phyloP scores from a whole-genome alignment of 2,113 vertebrate genomes.

The Puffinus mauretanicus region DNA sequence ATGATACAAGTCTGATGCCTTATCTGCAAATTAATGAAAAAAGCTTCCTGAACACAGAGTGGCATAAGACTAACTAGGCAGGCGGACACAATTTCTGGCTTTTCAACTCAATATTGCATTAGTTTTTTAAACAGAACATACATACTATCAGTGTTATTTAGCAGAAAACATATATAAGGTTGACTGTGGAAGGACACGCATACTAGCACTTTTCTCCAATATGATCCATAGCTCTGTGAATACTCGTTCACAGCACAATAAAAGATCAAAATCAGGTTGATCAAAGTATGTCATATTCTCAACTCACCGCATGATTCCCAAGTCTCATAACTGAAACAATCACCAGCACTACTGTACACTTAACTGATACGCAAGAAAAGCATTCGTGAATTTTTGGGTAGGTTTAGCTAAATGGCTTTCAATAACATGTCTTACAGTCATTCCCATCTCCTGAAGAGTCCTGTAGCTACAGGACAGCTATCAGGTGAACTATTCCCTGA shows the following conservation, averaged over 20 bases:
- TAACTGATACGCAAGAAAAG: background rate
- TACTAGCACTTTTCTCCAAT: background rate
- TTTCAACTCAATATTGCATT: background rate
- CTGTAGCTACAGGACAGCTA: background rate
- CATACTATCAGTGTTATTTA: background rate
- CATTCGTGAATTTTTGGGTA: fast-evolving
- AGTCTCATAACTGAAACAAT: fast-evolving
- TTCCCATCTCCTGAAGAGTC: background rate
- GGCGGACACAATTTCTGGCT: background rate
- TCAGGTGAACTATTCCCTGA: background rate
- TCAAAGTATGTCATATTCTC: background rate
- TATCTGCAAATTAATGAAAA: background rate
- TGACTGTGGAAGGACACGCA: background rate
- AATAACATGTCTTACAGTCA: background rate
- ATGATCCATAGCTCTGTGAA: background rate
- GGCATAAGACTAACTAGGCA: background rate
- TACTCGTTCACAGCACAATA: background rate
- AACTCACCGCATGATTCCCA: background rate
- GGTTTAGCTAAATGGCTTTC: background rate
- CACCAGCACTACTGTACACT: background rate
- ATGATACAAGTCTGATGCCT: background rate
- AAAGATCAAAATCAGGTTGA: background rate
- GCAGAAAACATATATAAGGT: background rate
- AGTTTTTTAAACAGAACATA: background rate
- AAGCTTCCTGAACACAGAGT: background rate